Evolutionary conservation across 2,888 invertebrate species (phyloP).

Genomic region (Spodoptera littoralis): DNA sequence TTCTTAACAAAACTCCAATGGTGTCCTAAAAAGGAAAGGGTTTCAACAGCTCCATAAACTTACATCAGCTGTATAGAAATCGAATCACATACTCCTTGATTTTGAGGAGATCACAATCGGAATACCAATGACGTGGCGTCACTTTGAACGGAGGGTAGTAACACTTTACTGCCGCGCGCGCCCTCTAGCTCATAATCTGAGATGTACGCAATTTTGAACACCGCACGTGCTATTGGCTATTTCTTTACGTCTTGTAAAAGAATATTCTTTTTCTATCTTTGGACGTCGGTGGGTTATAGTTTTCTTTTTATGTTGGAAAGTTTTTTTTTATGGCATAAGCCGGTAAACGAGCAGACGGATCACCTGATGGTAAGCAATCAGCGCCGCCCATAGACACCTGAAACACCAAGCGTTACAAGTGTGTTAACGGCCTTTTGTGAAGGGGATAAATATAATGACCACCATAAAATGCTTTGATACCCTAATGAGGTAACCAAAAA

Average conservation of each 20-base stretch:
- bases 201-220: slow-evolving; percentile 55
- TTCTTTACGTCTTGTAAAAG: slow-evolving; percentile 18
- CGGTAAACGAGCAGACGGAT: too few relatives aligned
- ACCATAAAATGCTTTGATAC: too few relatives aligned
- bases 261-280: slow-evolving; percentile 3
- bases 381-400: too few relatives aligned
- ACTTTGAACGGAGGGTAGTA: slow-evolving; percentile 64
- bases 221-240: slow-evolving; percentile 28
- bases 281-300: too few relatives aligned
- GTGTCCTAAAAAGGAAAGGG: slow-evolving; percentile 13
- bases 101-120: slow-evolving; percentile 79
- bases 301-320: too few relatives aligned
- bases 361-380: too few relatives aligned
- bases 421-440: too few relatives aligned
- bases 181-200: slow-evolving; percentile 64
- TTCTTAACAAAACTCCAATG: too few relatives aligned
- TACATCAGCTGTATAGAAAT: slow-evolving; percentile 79
- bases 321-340: too few relatives aligned
- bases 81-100: slow-evolving; percentile 89
- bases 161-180: slow-evolving; percentile 51
- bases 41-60: slow-evolving; percentile 66
- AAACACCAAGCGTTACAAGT: too few relatives aligned
- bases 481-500: too few relatives aligned
- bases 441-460: too few relatives aligned
- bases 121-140: slow-evolving; percentile 77